These are phyloP conservation scores for Andrena praecox DNA, from an alignment of 2,888 invertebrate genomes.

Conservation along the genomic window DNA sequence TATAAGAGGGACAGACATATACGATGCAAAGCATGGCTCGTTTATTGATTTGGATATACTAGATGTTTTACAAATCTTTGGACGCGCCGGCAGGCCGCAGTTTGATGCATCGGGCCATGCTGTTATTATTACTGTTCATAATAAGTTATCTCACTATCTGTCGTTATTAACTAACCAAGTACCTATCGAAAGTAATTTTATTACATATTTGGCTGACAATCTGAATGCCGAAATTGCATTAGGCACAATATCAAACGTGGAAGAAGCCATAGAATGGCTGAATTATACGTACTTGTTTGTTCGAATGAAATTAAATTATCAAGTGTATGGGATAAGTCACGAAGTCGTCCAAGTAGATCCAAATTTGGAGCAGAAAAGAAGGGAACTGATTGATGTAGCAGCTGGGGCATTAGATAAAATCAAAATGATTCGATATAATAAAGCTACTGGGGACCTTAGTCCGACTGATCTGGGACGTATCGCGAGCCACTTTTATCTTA, in stretches of 20 bases:
- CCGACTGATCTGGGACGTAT: constrained; percentile 97
- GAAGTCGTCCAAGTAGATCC: constrained; percentile 91
- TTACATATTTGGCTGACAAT: constrained; percentile 96
- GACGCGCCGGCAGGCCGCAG: constrained; percentile 99
- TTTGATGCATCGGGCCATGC: constrained; percentile 98
- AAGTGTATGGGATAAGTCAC: constrained; percentile 90
- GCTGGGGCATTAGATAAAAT: constrained; percentile 96
- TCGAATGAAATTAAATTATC: constrained; percentile 96
- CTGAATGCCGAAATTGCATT: constrained; percentile 98
- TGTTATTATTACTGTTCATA: constrained; percentile 96
- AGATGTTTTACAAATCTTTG: constrained; percentile 99
- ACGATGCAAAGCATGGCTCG: constrained; percentile 97
- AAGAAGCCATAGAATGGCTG: constrained; percentile 99
- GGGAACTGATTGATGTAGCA: constrained; percentile 91
- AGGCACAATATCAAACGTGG: constrained; percentile 98
- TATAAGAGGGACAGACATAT: constrained; percentile 98
- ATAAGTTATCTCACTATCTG: constrained; percentile 96
- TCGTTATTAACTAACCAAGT: constrained; percentile 97
- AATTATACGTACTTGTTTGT: constrained; percentile 98
- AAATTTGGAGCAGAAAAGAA: constrained; percentile 91
- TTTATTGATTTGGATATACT: constrained; percentile 98
- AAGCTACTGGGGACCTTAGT: constrained; percentile 92
- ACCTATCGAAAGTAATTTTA: constrained; percentile 99
- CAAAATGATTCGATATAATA: constrained; percentile 96
- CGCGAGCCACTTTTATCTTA: constrained; percentile 99